Evolutionary conservation across 30 jellyfish, hydroid and myxozoan species (phyloP).

Genomic region (Aurelia aurita): DNA sequence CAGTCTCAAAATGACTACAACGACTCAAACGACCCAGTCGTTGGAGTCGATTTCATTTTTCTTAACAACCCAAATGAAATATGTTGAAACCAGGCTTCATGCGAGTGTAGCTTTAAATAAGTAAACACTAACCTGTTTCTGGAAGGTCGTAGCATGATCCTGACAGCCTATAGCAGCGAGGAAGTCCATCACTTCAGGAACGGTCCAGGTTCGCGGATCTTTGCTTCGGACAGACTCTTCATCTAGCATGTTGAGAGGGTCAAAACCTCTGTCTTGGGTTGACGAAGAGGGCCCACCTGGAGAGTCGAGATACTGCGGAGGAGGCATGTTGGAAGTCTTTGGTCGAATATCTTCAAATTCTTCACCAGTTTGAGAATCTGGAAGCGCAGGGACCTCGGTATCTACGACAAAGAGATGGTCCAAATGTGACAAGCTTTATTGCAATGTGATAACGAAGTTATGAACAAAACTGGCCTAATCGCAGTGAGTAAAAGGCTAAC

Average conservation of each 20-base stretch:
- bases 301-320: constrained; percentile 86
- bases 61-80: too few relatives aligned
- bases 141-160: constrained; percentile 96
- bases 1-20: too few relatives aligned
- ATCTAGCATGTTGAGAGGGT: constrained; percentile 91
- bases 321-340: constrained; percentile 60
- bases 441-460: too few relatives aligned
- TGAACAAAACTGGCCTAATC: too few relatives aligned
- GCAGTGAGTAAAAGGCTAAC: too few relatives aligned
- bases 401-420: neutral
- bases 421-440: too few relatives aligned
- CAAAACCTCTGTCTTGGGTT: constrained; percentile 96
- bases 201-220: constrained; percentile 99
- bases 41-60: too few relatives aligned
- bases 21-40: too few relatives aligned
- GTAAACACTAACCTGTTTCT: constrained; percentile 80
- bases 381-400: constrained; percentile 62
- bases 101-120: neutral
- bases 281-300: constrained; percentile 98
- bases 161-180: constrained; percentile 99
- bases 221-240: constrained; percentile 92
- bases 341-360: constrained; percentile 73
- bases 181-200: constrained; percentile 96
- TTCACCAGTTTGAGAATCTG: constrained; percentile 79
- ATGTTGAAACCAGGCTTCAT: too few relatives aligned